Conservation (phyloP, 2,113 vertebrate species). For the Pangasianodon hypophthalmus region DNA sequence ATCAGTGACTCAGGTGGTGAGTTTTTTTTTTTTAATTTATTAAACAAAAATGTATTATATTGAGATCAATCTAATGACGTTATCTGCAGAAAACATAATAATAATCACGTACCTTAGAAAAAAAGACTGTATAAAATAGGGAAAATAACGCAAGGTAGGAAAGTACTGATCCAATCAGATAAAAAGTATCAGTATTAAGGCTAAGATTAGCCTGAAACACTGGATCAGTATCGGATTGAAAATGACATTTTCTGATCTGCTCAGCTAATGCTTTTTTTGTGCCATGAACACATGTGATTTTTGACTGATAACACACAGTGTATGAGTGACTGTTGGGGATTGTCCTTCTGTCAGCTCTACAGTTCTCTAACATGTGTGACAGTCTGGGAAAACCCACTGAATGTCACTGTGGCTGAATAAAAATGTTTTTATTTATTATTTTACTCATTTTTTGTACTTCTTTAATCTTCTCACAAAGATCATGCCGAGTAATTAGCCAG, state of each 20-base stretch:
- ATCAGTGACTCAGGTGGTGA: neutral
- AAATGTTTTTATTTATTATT: neutral
- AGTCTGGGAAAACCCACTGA: neutral
- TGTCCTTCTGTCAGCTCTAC: neutral
- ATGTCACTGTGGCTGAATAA: neutral
- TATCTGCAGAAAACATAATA: neutral
- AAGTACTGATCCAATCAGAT: neutral
- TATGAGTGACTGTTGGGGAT: neutral
- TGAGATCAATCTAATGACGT: neutral
- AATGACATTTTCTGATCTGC: neutral
- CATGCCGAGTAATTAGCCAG: neutral
- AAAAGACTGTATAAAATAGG: neutral
- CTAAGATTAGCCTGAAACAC: neutral
- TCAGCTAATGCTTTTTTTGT: neutral
- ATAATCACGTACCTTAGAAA: neutral
- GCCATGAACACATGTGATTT: neutral
- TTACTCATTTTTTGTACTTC: neutral
- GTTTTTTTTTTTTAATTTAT: neutral
- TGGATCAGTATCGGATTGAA: neutral
- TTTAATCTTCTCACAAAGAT: neutral
- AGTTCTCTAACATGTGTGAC: neutral
- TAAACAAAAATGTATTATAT: neutral
- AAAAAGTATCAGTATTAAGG: neutral
- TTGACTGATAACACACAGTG: neutral
- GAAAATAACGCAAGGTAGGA: neutral